A percentile compares a stretch with the other conserved stretches of the same genome.
phyloP scores from a whole-genome alignment of 2,888 invertebrate genomes.

The Ommatoiulus sabulosus region DNA sequence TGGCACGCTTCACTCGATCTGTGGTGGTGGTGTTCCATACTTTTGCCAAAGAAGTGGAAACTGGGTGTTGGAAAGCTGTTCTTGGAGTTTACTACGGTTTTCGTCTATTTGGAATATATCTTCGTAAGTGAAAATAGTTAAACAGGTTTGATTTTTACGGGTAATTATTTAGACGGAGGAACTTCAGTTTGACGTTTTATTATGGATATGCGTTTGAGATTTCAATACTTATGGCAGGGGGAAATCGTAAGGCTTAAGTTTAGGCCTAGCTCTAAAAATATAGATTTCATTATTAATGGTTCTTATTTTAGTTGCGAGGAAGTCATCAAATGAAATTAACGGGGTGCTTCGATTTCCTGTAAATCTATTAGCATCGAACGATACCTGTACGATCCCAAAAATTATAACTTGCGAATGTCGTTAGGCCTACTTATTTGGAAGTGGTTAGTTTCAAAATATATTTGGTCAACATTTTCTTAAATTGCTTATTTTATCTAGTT shows the following conservation, averaged over 20 bases:
- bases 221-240: background rate
- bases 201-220: background rate
- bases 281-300: too few relatives aligned
- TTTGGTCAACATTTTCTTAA: too few relatives aligned
- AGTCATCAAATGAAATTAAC: background rate
- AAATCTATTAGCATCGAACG: too few relatives aligned
- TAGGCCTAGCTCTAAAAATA: background rate
- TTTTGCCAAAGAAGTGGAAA: background rate
- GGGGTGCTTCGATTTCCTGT: too few relatives aligned
- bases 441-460: too few relatives aligned
- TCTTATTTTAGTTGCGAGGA: background rate
- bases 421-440: too few relatives aligned
- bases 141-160: background rate
- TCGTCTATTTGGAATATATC: background rate
- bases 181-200: background rate
- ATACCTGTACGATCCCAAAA: too few relatives aligned
- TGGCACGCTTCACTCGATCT: too few relatives aligned
- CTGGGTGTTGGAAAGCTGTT: too few relatives aligned
- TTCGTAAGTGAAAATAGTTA: constrained; percentile 29
- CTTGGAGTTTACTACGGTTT: too few relatives aligned
- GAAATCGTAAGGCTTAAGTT: constrained; percentile 15
- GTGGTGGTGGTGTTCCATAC: background rate
- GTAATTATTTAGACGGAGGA: background rate
- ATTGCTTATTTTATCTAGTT: too few relatives aligned
- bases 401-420: too few relatives aligned